phyloP scores from a whole-genome alignment of 2,888 invertebrate species.

The Ormyrus pomaceus region DNA sequence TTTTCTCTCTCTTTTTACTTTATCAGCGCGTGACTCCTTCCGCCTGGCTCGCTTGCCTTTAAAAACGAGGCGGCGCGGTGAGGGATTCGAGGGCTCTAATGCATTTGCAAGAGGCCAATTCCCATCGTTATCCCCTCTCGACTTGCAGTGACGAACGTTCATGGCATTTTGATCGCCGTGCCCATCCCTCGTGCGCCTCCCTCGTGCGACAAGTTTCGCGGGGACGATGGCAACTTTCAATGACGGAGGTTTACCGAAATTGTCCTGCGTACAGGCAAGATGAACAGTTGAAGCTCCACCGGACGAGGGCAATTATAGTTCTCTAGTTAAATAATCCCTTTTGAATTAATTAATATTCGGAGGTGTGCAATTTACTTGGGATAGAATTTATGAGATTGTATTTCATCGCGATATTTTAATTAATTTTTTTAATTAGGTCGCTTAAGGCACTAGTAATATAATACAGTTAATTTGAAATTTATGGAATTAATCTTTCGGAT shows the following conservation, averaged over 20 bases:
- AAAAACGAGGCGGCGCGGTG: background rate
- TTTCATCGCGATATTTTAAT: too few relatives aligned
- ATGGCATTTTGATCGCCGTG: constrained; percentile 72
- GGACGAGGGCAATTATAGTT: too few relatives aligned
- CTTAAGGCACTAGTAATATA: too few relatives aligned
- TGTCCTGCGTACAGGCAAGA: background rate
- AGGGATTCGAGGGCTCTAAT: constrained; percentile 62
- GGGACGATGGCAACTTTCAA: constrained; percentile 30
- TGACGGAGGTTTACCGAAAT: constrained; percentile 32
- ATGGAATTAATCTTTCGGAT: too few relatives aligned
- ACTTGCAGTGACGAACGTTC: constrained; percentile 70
- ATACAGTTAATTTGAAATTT: background rate
- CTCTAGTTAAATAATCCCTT: too few relatives aligned
- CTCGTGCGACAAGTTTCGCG: background rate
- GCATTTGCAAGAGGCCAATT: constrained; percentile 74
- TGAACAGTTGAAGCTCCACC: background rate
- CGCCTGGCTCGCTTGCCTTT: constrained; percentile 21
- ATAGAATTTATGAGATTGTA: too few relatives aligned
- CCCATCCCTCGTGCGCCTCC: constrained; percentile 24
- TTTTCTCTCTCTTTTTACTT: constrained; percentile 64
- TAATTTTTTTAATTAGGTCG: too few relatives aligned
- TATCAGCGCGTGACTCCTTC: constrained; percentile 62
- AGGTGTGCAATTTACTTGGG: too few relatives aligned
- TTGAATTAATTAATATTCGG: too few relatives aligned
- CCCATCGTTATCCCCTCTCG: constrained; percentile 70